Evolutionary conservation across 2,797 vertebrate species (phyloP).

Genomic region (Lutjanus argentimaculatus): DNA sequence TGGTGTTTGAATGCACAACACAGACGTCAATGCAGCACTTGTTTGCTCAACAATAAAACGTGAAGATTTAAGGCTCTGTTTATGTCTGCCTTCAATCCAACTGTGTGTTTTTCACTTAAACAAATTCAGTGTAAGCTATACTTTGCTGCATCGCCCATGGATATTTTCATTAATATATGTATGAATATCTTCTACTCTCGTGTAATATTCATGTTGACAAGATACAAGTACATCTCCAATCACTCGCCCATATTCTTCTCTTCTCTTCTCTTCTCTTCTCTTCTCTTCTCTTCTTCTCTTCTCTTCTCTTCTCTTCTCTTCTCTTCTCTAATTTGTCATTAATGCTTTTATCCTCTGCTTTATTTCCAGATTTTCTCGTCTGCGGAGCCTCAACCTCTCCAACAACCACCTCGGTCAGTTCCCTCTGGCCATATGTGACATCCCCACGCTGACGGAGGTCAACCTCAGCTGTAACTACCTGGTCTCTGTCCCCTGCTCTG

Average conservation of each 20-base stretch:
- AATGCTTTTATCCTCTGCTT: neutral
- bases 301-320: neutral
- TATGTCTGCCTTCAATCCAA: slow-evolving; percentile 13
- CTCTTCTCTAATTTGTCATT: neutral
- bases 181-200: slow-evolving; percentile 50
- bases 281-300: neutral
- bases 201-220: slow-evolving; percentile 66
- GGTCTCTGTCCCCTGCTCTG: slow-evolving; percentile 87
- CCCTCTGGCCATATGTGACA: slow-evolving; percentile 91
- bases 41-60: slow-evolving; percentile 75
- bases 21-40: slow-evolving; percentile 37
- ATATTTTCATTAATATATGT: slow-evolving; percentile 58
- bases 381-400: slow-evolving; percentile 98
- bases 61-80: slow-evolving; percentile 37
- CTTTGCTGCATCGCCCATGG: slow-evolving; percentile 25
- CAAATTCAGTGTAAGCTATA: slow-evolving; percentile 31
- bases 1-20: slow-evolving; percentile 80
- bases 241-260: neutral
- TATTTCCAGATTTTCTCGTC: slow-evolving; percentile 91
- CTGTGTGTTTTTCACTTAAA: slow-evolving; percentile 30
- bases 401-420: slow-evolving; percentile 95
- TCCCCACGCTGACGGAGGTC: slow-evolving; percentile 93
- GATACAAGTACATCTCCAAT: slow-evolving; percentile 44
- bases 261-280: neutral
- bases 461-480: slow-evolving; percentile 97